Conservation (phyloP, 92 coral and sea anemone genomes). For the Porites divaricata region DNA sequence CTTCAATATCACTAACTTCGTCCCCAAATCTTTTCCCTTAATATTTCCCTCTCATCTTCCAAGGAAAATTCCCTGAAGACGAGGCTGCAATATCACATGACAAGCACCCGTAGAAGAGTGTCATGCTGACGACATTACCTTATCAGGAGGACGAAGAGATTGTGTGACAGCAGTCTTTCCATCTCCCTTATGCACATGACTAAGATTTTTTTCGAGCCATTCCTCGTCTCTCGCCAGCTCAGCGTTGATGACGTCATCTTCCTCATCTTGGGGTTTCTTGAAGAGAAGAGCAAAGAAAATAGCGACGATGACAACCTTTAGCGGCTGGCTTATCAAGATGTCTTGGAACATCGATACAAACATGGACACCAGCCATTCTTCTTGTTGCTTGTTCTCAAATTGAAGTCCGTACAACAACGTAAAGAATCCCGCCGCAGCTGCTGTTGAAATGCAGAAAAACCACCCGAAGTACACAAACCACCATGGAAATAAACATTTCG, state of each 20-base stretch:
- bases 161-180: conserved; percentile 38
- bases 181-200: conserved; percentile 53
- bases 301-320: conserved; percentile 88
- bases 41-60: too few relatives aligned
- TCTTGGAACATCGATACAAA: conserved; percentile 88
- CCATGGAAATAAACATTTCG: conserved; percentile 83
- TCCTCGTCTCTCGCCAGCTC: conserved; percentile 88
- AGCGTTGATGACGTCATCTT: conserved; percentile 78
- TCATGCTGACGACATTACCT: conserved; percentile 21
- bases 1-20: too few relatives aligned
- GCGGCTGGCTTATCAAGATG: conserved; percentile 88
- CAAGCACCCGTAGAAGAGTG: too few relatives aligned
- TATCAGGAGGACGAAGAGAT: conserved; percentile 75
- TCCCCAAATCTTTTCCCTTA: too few relatives aligned
- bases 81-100: too few relatives aligned
- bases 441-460: conserved; percentile 73
- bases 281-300: conserved; percentile 84
- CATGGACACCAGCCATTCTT: conserved; percentile 88
- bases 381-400: conserved; percentile 70
- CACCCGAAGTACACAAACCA: conserved; percentile 94
- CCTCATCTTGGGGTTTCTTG: conserved; percentile 86
- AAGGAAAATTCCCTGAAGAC: too few relatives aligned
- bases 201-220: conserved; percentile 84
- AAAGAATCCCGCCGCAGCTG: conserved; percentile 74
- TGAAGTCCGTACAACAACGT: conserved; percentile 79